phyloP scores from a whole-genome alignment of 2,888 invertebrate species.

The Theodoxus fluviatilis region DNA sequence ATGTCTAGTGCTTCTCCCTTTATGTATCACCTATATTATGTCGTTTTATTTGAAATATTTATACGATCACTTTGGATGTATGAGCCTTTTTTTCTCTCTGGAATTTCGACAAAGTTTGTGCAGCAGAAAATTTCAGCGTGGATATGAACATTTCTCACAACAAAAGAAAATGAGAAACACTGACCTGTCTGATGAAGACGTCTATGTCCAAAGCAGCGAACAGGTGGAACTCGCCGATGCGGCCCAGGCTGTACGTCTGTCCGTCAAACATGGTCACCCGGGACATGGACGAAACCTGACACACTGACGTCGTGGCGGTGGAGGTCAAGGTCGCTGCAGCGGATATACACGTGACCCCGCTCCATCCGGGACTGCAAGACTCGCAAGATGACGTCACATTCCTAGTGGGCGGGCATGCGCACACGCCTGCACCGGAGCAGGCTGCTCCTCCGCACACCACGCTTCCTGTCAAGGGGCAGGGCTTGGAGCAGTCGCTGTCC shows the following conservation, averaged over 20 bases:
- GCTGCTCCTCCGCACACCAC: constrained; percentile 41
- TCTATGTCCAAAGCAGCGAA: neutral
- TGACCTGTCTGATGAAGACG: neutral
- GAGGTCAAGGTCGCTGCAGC: too few relatives aligned
- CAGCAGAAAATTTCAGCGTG: too few relatives aligned
- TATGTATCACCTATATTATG: too few relatives aligned
- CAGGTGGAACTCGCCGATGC: constrained; percentile 38
- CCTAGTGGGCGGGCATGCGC: constrained; percentile 40
- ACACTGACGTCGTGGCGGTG: too few relatives aligned
- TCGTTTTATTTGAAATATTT: too few relatives aligned
- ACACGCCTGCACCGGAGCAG: constrained; percentile 40
- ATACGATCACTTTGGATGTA: too few relatives aligned
- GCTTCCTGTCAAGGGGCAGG: constrained; percentile 35
- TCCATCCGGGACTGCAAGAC: constrained; percentile 42
- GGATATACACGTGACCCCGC: too few relatives aligned
- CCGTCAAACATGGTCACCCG: constrained; percentile 42
- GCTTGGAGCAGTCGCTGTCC: constrained; percentile 36
- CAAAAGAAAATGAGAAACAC: neutral
- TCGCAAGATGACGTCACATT: constrained; percentile 35
- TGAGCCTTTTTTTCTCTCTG: too few relatives aligned
- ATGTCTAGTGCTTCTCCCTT: too few relatives aligned
- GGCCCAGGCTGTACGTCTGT: constrained; percentile 35
- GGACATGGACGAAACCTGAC: constrained; percentile 37
- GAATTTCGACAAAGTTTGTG: too few relatives aligned
- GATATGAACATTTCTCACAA: too few relatives aligned